Conservation (phyloP, 2,113 vertebrate species). For the Solenodon paradoxus region DNA sequence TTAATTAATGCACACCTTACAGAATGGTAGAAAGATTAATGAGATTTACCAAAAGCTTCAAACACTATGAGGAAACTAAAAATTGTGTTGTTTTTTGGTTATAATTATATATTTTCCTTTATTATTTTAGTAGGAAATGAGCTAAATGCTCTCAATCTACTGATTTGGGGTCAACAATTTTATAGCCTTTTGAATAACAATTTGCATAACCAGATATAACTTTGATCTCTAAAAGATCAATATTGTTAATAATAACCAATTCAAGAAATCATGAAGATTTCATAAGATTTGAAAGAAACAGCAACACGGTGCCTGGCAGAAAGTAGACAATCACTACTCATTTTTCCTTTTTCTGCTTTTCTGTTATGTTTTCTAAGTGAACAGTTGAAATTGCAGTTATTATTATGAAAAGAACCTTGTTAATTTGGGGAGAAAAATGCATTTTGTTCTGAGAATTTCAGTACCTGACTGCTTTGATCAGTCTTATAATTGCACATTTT, state of each 20-base stretch:
- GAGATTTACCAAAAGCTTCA: neutral
- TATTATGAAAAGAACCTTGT: conserved; percentile 10
- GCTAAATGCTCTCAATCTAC: neutral
- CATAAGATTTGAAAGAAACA: neutral
- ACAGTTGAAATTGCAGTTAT: neutral
- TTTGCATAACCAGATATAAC: neutral
- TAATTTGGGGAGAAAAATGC: conserved; percentile 31
- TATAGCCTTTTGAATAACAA: neutral
- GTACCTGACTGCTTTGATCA: conserved; percentile 30
- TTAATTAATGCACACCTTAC: neutral
- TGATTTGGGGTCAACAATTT: neutral
- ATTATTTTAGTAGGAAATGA: neutral
- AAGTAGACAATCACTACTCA: neutral
- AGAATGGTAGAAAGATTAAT: neutral
- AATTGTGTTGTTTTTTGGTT: neutral
- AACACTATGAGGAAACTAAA: neutral
- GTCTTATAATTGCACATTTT: conserved; percentile 40
- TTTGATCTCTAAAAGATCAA: neutral
- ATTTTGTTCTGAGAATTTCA: conserved; percentile 16
- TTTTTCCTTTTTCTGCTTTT: neutral
- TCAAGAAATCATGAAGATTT: neutral
- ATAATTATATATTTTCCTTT: neutral
- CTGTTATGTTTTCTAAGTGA: neutral
- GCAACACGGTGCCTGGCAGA: neutral
- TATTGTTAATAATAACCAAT: neutral